Evolutionary conservation across 1,140 invertebrate species (phyloP), one percentile per base, ranked within the genome.

Genomic region (Trinorchestia longiramus): DNA sequence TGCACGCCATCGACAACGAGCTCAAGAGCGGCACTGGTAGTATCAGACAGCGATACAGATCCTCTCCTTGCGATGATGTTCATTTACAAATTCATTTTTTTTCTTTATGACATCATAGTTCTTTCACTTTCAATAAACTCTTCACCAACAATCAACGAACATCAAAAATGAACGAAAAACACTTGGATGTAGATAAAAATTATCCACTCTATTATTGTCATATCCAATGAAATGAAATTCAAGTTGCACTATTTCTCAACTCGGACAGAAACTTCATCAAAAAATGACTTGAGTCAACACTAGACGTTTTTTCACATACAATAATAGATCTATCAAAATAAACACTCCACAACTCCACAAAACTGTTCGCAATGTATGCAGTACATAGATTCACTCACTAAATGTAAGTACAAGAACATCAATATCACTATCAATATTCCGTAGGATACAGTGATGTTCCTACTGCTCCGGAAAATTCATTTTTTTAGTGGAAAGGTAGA

Each of bases 121-220:
- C 92, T 94, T 47, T 94, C 92, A 94, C 92, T 44, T 94, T 47
- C 43, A 94, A 94, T 94, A 94, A 94, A 94, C 92, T 94, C 92
- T 94, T 94, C 92, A 94, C 92, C 92, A 94, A 94, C 92, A 94
- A 94, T 94, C 92, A 94, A 94, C 92, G 92, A 94, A 94, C 92
- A 94, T 94, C 92, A 94, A 94, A 92, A 94, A 94, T 94, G 92
- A 94, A 94, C 92, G 44, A 94, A 94, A 94, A 94, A 94, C 92
- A 94, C 92, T 94, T 94, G 92, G 43, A 94, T 94, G 92, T 45
- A 43, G 92, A 94, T 45, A 94, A 94, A 94, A 94, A 94, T 45
- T 94, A 94, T 94, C 44, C 92, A 94, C 92, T 94, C 92, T 94
- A 94, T 94, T 94, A 94, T 94, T 94, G 92, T 94, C 92, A 94